Evolutionary conservation across 2,797 vertebrate species (phyloP).

Genomic region (Platalea minor): DNA sequence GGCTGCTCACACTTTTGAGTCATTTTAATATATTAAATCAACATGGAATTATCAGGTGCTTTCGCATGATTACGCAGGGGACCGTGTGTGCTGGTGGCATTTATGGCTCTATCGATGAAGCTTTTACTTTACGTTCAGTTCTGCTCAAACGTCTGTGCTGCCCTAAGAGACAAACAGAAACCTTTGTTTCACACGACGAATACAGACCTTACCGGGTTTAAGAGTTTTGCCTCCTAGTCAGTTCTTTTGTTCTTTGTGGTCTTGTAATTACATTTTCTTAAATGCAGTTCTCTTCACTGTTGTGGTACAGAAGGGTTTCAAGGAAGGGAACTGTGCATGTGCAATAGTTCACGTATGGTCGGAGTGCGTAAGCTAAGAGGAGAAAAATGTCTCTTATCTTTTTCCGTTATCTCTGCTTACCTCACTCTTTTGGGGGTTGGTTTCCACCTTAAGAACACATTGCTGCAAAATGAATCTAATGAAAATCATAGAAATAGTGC

Average conservation of each 20-base stretch:
- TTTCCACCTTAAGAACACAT: neutral
- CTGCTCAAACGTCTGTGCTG: neutral
- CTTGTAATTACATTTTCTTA: slow-evolving; percentile 7
- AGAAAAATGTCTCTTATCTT: slow-evolving; percentile 44
- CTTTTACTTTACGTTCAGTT: neutral
- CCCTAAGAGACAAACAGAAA: neutral
- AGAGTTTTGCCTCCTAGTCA: slow-evolving; percentile 26
- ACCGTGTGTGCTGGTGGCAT: neutral
- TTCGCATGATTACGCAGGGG: neutral
- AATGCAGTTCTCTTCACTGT: neutral
- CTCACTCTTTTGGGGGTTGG: neutral
- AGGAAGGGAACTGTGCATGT: neutral
- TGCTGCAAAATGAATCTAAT: neutral
- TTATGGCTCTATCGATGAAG: neutral
- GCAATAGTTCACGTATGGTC: neutral
- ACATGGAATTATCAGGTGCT: neutral
- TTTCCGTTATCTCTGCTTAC: slow-evolving; percentile 40
- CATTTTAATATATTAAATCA: neutral
- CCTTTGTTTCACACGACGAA: neutral
- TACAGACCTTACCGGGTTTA: neutral
- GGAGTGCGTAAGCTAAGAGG: neutral
- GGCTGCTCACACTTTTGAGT: neutral
- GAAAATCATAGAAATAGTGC: neutral
- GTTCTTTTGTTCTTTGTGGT: slow-evolving; percentile 37
- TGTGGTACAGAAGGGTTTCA: neutral